Percentiles rank a stretch among this genome's conserved stretches.
These are phyloP conservation scores for Drosophila rellima DNA, from an alignment of 2,888 invertebrate species.

Conservation along the genomic window DNA sequence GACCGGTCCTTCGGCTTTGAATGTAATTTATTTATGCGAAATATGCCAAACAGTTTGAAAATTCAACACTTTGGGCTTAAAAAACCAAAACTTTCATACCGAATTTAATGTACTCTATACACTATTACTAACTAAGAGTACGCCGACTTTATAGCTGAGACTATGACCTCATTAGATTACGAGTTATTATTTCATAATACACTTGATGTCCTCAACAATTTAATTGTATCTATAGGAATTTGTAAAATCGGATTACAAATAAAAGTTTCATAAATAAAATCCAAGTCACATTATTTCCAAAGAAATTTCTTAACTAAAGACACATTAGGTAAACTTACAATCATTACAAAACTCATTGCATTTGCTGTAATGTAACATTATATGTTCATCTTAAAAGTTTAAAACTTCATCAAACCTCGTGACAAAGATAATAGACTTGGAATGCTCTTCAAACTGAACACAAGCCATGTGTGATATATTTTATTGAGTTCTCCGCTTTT, in stretches of 20 bases:
- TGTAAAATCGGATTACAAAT: no score
- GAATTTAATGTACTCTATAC: conserved; percentile 11
- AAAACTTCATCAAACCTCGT: not conserved
- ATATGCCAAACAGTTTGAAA: conserved; percentile 66
- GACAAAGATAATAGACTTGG: conserved; percentile 10
- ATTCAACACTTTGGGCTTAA: conserved; percentile 43
- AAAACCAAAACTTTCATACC: not conserved
- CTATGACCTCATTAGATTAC: no score
- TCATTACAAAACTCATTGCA: conserved; percentile 5
- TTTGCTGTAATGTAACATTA: not conserved
- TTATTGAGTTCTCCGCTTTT: conserved; percentile 45
- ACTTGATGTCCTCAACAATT: no score
- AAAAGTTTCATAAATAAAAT: no score
- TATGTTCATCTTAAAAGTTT: not conserved
- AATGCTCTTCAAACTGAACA: not conserved
- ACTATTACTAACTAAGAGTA: not conserved
- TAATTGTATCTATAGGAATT: no score
- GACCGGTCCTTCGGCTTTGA: conserved; percentile 45
- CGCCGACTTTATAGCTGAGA: no score
- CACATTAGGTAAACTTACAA: no score
- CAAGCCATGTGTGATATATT: conserved; percentile 48
- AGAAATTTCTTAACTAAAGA: no score
- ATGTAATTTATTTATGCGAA: conserved; percentile 72
- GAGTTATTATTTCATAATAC: not conserved
- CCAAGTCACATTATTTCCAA: not conserved